Evolutionary conservation across 2,113 vertebrate species (phyloP), one percentile per base, ranked within the genome.

Genomic region (Pelmatolapia mariae): DNA sequence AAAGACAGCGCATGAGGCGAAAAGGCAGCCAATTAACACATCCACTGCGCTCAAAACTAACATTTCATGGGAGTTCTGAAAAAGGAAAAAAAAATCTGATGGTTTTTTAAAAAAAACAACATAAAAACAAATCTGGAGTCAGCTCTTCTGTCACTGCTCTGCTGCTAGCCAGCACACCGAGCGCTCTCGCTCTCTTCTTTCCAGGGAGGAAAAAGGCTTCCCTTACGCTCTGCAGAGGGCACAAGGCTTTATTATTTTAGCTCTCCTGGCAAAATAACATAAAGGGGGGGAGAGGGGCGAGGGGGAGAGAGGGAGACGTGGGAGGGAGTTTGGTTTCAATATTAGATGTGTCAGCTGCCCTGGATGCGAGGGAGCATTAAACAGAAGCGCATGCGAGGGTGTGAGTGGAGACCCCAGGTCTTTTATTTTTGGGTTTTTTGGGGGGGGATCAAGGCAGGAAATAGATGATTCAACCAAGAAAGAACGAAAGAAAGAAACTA

Each of bases 241-340:
- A 90, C 91, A 85, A 86, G 57, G 81, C 87, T 94, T 93, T 93
- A 94, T 94, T 94, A 92, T 93, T 93, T 85, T 89, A 91, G 89
- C 86, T 94, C 93, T 89, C 56, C 91, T 92, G 84, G 92, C 90
- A 87, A 86, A 94, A 94, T 92, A 92, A 89, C 91, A 90, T n/a
- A 13, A 63, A n/a, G 31, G 31, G 71, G 80, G 81, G 45, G 82
- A 80, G 87, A 29, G 82, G 18, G 9, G 61, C 1, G 26, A 26
- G 66, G 8, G n/a, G 10, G 71, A 5, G 45, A 15, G 57, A 9
- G 61, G 2, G 80, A 10, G 80, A 84, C 15, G 45, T 24, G 66
- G 87, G 85, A 43, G 83, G 57, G 80, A 81, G 82, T 91, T 93
- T 89, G 86, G 89, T 89, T 90, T 91, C 80, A 89, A 86, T 83